phyloP scores from a whole-genome alignment of 2,888 invertebrate species.

The Nomada fucata region DNA sequence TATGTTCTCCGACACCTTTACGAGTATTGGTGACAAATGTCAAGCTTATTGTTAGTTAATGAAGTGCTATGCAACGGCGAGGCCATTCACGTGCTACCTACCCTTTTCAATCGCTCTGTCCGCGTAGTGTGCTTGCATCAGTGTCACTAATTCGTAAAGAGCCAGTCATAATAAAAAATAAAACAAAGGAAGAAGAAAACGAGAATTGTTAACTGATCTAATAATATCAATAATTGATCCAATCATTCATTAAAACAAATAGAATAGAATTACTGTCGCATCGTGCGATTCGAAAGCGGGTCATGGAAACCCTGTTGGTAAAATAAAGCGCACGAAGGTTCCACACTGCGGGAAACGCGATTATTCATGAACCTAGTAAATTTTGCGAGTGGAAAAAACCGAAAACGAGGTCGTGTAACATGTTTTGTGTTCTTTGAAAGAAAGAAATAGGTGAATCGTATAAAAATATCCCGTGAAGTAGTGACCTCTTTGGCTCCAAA shows the following conservation, averaged over 20 bases:
- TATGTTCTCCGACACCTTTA: no score
- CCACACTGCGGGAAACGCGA: background rate
- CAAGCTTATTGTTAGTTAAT: no score
- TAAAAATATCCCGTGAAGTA: slow-evolving; percentile 48
- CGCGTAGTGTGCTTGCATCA: no score
- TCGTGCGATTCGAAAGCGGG: background rate
- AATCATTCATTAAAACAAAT: background rate
- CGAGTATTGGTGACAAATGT: no score
- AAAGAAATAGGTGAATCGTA: slow-evolving; percentile 40
- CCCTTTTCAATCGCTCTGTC: no score
- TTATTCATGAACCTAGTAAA: background rate
- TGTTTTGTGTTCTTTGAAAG: slow-evolving; percentile 14
- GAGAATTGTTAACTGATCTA: no score
- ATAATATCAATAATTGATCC: background rate
- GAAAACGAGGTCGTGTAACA: slow-evolving; percentile 24
- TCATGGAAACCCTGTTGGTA: background rate
- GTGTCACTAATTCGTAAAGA: no score
- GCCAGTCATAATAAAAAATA: background rate
- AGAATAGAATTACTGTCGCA: background rate
- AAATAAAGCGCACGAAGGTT: background rate
- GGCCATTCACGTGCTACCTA: no score
- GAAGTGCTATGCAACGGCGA: no score
- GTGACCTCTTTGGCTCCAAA: slow-evolving; percentile 65
- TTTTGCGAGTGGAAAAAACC: background rate
- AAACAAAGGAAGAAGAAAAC: background rate